Evolutionary conservation across 2,888 invertebrate species (phyloP), one percentile per base, ranked within the genome.

Genomic region (Loripinus fragilis): DNA sequence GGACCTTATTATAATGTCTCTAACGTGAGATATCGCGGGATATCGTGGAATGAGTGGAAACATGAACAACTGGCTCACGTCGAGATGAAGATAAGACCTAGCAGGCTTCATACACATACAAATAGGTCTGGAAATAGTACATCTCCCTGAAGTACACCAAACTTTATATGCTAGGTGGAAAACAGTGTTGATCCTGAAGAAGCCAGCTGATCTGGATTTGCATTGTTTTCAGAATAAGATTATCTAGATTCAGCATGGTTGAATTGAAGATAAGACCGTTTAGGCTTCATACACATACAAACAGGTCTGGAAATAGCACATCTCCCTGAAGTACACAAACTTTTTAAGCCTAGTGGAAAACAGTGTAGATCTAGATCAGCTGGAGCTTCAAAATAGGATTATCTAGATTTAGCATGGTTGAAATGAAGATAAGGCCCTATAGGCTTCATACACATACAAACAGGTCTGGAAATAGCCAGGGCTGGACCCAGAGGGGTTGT

Each of bases 1-100:
- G 98, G 98, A 20, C 96, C 96, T 87, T 98, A 97, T 93, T 96
- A 96, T 86, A 95, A 93, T 81, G 85, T 84, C 15, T 90, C 92
- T 2, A 85, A 89, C 50, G 90, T 91, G 3, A 74, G 87, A 45
- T 91, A 89, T 78, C 82, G 90, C 25, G 92, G 92, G 5, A 90
- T 93, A 52, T 88, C 92, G 7, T 93, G 93, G 93, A 93, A 92
- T 76, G 90, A 91, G 70, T 93, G 93, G 93, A 93, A 93, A 74
- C 86, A 88, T 25, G 92, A 93, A 72, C 93, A 93, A 78, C 87
- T 94, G 8, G 85, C 84, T 33, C 86, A 76, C 69, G 89, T 90
- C 0, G 92, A 93, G 84, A 93, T 94, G 93, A 94, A 93, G 87
- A 93, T 94, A 45, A 83, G 92, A 65, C 93, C 93, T 30, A 87